Percentiles rank a stretch among this genome's conserved stretches.
Conservation (phyloP, 35 echinoderm and acorn worm species). For the Hemicentrotus pulcherrimus region DNA sequence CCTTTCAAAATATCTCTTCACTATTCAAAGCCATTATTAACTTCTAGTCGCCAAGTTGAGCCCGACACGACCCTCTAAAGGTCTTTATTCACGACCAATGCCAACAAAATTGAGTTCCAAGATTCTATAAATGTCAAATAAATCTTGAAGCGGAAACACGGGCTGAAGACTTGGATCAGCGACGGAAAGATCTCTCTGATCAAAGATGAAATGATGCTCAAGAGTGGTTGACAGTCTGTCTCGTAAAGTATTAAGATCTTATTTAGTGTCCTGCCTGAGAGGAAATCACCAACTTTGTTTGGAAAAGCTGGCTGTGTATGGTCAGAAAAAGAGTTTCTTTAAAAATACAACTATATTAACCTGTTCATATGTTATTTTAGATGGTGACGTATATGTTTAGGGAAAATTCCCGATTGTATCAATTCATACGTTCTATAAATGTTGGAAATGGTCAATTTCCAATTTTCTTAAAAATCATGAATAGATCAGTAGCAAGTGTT, state of each 20-base stretch:
- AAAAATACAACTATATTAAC: neutral
- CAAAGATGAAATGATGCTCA: neutral
- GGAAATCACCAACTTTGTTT: neutral
- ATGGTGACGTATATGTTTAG: neutral
- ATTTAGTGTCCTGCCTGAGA: neutral
- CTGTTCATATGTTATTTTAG: neutral
- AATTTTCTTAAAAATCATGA: too few species aligned
- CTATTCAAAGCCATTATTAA: neutral
- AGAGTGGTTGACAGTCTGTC: neutral
- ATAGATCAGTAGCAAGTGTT: too few species aligned
- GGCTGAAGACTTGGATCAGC: constrained; percentile 21
- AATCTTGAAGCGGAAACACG: constrained; percentile 33
- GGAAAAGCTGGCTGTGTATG: neutral
- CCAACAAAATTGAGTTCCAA: constrained; percentile 23
- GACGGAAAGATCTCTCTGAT: neutral
- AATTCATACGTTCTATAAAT: too few species aligned
- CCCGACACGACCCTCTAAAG: neutral
- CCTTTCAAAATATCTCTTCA: neutral
- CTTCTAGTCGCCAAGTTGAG: neutral
- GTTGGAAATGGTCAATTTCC: too few species aligned
- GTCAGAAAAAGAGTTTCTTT: neutral
- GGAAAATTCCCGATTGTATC: too few species aligned
- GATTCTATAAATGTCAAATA: constrained; percentile 46
- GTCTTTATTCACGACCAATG: neutral
- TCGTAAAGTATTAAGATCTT: neutral